Conservation (phyloP, 2,797 vertebrate species). For the Sebastes nivosus region DNA sequence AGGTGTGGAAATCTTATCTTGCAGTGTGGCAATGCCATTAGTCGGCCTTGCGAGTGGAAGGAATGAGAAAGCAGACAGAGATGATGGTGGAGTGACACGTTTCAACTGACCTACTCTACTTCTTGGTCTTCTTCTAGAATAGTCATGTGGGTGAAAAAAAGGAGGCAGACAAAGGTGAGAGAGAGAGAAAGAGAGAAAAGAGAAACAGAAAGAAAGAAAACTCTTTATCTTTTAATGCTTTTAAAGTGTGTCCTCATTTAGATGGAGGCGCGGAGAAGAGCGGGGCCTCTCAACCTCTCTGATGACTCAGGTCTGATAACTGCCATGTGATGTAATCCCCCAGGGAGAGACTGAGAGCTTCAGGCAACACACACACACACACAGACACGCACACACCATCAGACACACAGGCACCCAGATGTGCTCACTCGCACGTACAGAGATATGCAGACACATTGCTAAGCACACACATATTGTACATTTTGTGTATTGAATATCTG, state of each 20-base stretch:
- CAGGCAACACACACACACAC: constrained; percentile 30
- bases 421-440: constrained; percentile 5
- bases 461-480: constrained; percentile 1
- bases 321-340: constrained; percentile 68
- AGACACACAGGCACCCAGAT: constrained; percentile 47
- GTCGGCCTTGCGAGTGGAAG: constrained; percentile 1
- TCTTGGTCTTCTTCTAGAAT: constrained; percentile 3
- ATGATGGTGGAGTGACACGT: constrained; percentile 7
- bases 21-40: background rate
- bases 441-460: background rate
- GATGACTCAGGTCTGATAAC: constrained; percentile 76
- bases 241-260: constrained; percentile 40
- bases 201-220: background rate
- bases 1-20: constrained; percentile 15
- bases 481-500: constrained; percentile 18
- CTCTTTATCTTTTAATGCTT: constrained; percentile 14
- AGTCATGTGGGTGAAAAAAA: background rate
- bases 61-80: constrained; percentile 16
- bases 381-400: background rate
- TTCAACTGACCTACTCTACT: constrained; percentile 37
- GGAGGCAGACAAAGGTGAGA: background rate
- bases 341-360: constrained; percentile 57
- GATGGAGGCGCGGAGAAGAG: constrained; percentile 31
- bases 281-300: constrained; percentile 59
- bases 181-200: background rate